A percentile compares a stretch with the other conserved stretches of the same genome.
Conservation (phyloP, 2,113 vertebrate species). For the Galemys pyrenaicus region DNA sequence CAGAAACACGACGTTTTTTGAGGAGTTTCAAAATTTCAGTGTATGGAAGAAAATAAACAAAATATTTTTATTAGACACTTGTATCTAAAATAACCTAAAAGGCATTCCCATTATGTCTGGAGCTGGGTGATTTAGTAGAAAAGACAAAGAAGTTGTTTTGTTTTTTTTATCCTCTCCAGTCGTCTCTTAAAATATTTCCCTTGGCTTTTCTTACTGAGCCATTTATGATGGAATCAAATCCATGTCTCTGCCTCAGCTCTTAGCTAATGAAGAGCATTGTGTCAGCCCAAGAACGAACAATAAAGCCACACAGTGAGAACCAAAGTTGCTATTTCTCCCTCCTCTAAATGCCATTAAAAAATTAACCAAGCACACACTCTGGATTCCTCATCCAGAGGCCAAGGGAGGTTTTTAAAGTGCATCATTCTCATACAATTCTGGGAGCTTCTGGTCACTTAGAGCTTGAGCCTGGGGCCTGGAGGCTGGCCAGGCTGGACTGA, state of each 20-base stretch:
- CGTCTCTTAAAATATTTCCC: neutral
- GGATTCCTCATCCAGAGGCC: neutral
- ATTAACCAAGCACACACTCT: too few species aligned
- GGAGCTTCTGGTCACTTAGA: too few species aligned
- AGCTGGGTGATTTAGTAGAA: neutral
- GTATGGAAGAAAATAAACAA: neutral
- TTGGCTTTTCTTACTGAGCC: neutral
- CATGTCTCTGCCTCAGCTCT: too few species aligned
- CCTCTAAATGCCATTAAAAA: too few species aligned
- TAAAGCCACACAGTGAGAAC: neutral
- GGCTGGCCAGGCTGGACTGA: too few species aligned
- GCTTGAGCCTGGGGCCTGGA: too few species aligned
- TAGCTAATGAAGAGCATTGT: neutral
- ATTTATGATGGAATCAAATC: neutral
- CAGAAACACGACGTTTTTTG: neutral
- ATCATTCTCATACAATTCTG: too few species aligned
- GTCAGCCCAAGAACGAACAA: neutral
- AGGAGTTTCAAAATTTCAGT: neutral
- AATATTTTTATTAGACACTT: neutral
- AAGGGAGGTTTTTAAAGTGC: neutral
- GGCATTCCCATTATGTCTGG: neutral
- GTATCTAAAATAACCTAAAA: neutral
- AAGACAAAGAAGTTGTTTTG: neutral
- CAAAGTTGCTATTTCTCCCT: too few species aligned
- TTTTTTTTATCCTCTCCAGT: neutral